Base-by-base conservation (phyloP, 2,888 invertebrate genomes). In the Heliconius sara region DNA sequence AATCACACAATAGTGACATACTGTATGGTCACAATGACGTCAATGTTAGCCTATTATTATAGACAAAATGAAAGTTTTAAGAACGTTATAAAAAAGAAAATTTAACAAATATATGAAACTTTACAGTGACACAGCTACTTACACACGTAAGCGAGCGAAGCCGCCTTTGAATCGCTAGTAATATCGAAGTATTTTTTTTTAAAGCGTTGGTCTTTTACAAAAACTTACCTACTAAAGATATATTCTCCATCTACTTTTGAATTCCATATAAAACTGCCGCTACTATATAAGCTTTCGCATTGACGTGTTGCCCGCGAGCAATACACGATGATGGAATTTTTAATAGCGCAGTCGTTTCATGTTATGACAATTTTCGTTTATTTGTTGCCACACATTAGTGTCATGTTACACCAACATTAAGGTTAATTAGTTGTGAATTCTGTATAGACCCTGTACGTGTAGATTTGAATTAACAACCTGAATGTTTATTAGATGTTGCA, bases 311-410 rank as follows among this genome's bases (percentile, higher is more conserved):
- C 88, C 90, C 89, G 85, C 87, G 85, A 88, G 91, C 91, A 85
- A 89, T 89, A 84, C 84, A 82, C 86, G 86, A 83, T 93, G 92
- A 93, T 93, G 93, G 93, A 93, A 93, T 93, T 93, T 93, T 92
- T 92, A 92, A 93, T 93, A 91, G 88, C 85, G 79, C 84, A 86
- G 83, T 82, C 88, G 89, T 89, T 88, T 85, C 83, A 83, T 84
- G 88, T 87, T 87, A 88, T 90, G 91, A 88, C 90, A 89, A 89
- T 90, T 91, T 91, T 89, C 88, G 86, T 87, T 88, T 88, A 90
- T 90, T 30, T 88, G 88, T 88, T 80, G 83, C 82, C 81, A 83
- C 87, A 87, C 85, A 87, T 87, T 85, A 79, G 76, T 82, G 79
- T 25, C 84, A 47, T 43, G 65, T 75, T 82, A 74, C 80, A 81